Evolutionary conservation across 2,888 invertebrate genomes (phyloP).

Genomic region (Tetragonisca angustula): DNA sequence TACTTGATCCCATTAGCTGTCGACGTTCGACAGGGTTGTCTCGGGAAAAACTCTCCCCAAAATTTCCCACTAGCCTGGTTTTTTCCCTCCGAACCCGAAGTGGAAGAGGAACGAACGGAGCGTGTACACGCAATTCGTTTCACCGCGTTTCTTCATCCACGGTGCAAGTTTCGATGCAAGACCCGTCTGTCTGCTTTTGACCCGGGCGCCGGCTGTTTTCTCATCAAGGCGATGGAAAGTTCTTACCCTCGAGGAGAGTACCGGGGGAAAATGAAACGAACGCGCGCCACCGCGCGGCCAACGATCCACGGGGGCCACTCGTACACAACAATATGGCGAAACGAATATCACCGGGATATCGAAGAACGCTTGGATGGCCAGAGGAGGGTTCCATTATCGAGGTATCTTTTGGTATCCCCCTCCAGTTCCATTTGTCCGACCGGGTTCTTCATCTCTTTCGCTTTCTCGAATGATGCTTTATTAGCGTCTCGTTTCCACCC

Average conservation of each 20-base stretch:
- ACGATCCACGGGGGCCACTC: slow-evolving; percentile 11
- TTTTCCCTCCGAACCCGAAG: no score
- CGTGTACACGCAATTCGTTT: slow-evolving; percentile 13
- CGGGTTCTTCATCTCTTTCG: slow-evolving; percentile 39
- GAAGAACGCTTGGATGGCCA: slow-evolving; percentile 38
- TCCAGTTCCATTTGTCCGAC: slow-evolving; percentile 17
- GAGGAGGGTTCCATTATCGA: slow-evolving; percentile 52
- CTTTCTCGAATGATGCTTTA: slow-evolving; percentile 42
- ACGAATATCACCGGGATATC: slow-evolving; percentile 42
- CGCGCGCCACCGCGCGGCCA: not conserved
- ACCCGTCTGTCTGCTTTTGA: slow-evolving; percentile 13
- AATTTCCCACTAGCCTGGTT: not conserved
- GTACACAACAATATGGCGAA: slow-evolving; percentile 52
- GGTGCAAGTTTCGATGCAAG: slow-evolving; percentile 45
- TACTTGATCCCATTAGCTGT: not conserved
- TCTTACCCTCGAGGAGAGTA: slow-evolving; percentile 1
- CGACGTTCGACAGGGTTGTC: no score
- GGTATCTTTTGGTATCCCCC: slow-evolving; percentile 39
- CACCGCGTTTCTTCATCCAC: not conserved
- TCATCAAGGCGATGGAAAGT: slow-evolving; percentile 50
- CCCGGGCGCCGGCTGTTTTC: slow-evolving; percentile 46
- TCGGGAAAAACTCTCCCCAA: not conserved
- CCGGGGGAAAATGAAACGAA: slow-evolving; percentile 15
- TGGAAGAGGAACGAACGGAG: not conserved
- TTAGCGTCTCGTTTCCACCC: slow-evolving; percentile 43